phyloP scores from a whole-genome alignment of 2,113 vertebrate genomes.

The Pantherophis guttatus region DNA sequence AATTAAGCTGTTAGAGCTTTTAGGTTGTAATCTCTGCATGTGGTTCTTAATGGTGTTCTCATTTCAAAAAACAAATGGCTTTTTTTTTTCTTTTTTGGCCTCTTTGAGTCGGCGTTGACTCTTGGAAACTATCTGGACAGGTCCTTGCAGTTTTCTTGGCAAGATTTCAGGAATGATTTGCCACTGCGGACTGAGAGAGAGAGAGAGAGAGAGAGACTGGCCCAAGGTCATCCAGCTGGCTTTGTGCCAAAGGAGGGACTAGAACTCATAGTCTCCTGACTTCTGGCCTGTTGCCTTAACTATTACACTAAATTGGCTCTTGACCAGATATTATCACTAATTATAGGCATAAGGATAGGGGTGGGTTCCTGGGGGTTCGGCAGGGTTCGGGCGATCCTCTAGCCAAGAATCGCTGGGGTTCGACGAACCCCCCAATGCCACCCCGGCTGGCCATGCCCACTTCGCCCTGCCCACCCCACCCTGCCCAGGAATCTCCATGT shows the following conservation, averaged over 20 bases:
- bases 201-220: not conserved
- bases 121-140: not conserved
- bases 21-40: slow-evolving; percentile 50
- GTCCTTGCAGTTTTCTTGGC: not conserved
- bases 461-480: too few species aligned
- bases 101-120: not conserved
- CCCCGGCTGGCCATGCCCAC: too few species aligned
- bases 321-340: slow-evolving; percentile 1
- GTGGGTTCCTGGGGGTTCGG: too few species aligned
- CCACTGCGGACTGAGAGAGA: not conserved
- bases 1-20: slow-evolving; percentile 42
- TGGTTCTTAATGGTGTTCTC: slow-evolving; percentile 51
- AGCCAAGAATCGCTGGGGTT: too few species aligned
- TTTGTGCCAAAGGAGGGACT: not conserved
- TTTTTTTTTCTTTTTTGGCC: not conserved
- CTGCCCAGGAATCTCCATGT: too few species aligned
- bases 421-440: too few species aligned
- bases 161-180: not conserved
- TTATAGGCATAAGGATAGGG: not conserved
- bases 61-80: slow-evolving; percentile 13
- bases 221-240: not conserved
- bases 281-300: not conserved
- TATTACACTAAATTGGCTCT: not conserved
- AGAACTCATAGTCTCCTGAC: not conserved
- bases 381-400: too few species aligned